These are phyloP conservation scores for Tangara arthus DNA, from an alignment of 2,797 vertebrate species.

Conservation along the genomic window DNA sequence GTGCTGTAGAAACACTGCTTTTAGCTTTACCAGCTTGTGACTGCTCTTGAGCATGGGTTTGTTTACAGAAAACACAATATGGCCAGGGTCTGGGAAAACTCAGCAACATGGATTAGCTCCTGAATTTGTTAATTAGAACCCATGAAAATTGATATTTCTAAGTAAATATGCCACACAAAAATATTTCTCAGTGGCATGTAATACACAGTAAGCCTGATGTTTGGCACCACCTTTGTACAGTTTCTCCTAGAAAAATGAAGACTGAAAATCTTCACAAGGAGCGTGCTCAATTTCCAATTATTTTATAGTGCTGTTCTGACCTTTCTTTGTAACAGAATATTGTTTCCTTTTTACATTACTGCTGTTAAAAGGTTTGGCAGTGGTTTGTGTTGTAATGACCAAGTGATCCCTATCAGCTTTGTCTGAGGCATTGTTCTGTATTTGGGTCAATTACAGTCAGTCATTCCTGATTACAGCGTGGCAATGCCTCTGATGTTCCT, in stretches of 20 bases:
- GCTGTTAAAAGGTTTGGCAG: background rate
- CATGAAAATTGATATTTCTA: background rate
- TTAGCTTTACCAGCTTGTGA: background rate
- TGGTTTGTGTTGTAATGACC: background rate
- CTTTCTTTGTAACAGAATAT: background rate
- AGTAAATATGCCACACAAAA: background rate
- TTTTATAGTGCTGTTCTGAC: background rate
- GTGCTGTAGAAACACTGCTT: background rate
- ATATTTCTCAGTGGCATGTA: background rate
- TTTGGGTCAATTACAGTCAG: background rate
- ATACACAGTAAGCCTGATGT: background rate
- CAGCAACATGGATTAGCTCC: background rate
- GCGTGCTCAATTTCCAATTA: background rate
- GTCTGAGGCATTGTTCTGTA: background rate
- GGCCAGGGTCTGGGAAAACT: background rate
- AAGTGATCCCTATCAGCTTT: background rate
- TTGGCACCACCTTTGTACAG: background rate
- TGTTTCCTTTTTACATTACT: background rate
- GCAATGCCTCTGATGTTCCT: background rate
- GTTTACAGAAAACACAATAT: slow-evolving; percentile 47
- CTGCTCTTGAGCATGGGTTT: slow-evolving; percentile 5
- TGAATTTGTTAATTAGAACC: background rate
- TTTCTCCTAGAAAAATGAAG: background rate
- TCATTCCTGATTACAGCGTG: background rate
- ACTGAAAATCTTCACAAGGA: background rate